Evolutionary conservation across 2,888 invertebrate genomes (phyloP), one percentile per base, ranked within the genome.

Genomic region (Nematopogon swammerdamellus): DNA sequence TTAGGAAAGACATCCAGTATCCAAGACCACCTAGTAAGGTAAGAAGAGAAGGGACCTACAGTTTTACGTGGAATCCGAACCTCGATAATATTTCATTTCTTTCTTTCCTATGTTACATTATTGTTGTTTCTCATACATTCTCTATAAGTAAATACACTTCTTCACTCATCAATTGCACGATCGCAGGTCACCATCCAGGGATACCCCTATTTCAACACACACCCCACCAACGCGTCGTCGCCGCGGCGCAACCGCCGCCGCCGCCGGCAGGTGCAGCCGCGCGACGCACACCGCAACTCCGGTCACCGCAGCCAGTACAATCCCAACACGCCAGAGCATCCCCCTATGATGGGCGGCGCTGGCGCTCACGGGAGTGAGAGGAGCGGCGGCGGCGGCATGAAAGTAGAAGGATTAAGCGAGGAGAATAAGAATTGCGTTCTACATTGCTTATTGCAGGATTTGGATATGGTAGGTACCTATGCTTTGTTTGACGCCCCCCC

Each of bases 391-490:
- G 63, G n/a, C n/a, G n/a, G 64, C 5, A 70, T 63, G 16, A 67
- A 64, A 51, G 60, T 63, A 3, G 70, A 56, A 48, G 65, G 59
- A 46, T 65, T 65, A 11, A 20, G 36, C 11, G 55, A 52, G 10
- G 61, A 65, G 3, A 63, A 60, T 4, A 74, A 70, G 51, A 68
- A 72, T 51, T 89, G 89, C 58, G 76, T 85, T 1, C 64, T 86
- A 18, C 86, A 89, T 53, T 91, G 90, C 60, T 85, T 90, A 60
- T 82, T 89, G 61, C 82, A 85, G 51, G 83, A 86, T 63, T 63
- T 89, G 54, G 83, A 86, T 59, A 81, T 87, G 85, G 89, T 88
- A 68, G 65, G 67, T 57, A 47, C 6, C 18, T n/a, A n/a, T n/a
- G n/a, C n/a, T n/a, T n/a, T n/a, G n/a, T n/a, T n/a, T n/a, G n/a